Evolutionary conservation across 2,797 vertebrate genomes (phyloP), one percentile per base, ranked within the genome.

Genomic region (Micropoecilia bifurca): DNA sequence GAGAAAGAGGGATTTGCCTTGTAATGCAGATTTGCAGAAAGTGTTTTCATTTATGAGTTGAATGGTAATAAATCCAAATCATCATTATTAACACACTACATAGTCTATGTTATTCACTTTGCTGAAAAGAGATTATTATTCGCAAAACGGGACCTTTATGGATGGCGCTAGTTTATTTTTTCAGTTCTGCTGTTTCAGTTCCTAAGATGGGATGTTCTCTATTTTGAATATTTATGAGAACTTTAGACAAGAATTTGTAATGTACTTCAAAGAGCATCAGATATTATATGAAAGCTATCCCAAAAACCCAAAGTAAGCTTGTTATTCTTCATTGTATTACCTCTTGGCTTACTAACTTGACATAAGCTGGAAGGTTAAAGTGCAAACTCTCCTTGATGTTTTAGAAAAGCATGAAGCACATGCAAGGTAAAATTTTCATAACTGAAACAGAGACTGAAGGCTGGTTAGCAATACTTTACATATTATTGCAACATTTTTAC

Each of bases 1-100:
- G 47, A 74, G 66, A 79, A 85, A 79, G 55, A 87, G 46, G 72
- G 80, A 92, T 90, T 82, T 86, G 50, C 76, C 73, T 46, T 77
- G 86, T 89, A 92, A 93, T 92, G 85, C 81, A 78, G 85, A 86
- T 79, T 83, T 77, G 41, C 75, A 25, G 74, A 85, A 94, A 91
- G 77, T 85, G 79, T 59, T 93, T 85, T 73, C 91, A 91, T 78
- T 77, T 92, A 89, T 87, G 87, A 66, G 57, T 76, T 14, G 50
- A 16, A 81, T 16, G 30, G 89, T 83, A 91, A 81, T 86, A 75
- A 86, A 78, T 82, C 53, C 86, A 80, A 89, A 84, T 82, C 25
- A 13, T 3, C 1, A n/a, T n/a, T 25, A 25, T 82, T 74, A 84
- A 78, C 74, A 46, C 50, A 76, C 72, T 84, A 74, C 46, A 74